Percentiles rank a stretch among this genome's conserved stretches.
phyloP scores from a whole-genome alignment of 2,113 vertebrate genomes.

The Entelurus aequoreus region DNA sequence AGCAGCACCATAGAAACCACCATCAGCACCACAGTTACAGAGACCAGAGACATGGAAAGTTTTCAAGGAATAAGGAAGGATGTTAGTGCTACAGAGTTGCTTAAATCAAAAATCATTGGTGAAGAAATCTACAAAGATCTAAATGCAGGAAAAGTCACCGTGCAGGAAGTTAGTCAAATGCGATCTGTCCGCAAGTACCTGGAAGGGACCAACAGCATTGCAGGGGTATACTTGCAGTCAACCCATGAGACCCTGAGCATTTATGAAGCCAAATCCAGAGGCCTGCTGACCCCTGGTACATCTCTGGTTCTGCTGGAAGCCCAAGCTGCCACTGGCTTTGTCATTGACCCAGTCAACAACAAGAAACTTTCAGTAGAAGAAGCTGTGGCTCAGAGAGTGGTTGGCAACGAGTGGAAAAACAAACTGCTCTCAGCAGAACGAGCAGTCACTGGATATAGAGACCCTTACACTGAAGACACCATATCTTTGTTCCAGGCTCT shows the following conservation, averaged over 20 bases:
- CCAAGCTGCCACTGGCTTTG: slow-evolving; percentile 79
- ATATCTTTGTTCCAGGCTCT: slow-evolving; percentile 54
- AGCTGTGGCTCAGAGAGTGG: slow-evolving; percentile 53
- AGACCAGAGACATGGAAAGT: slow-evolving; percentile 40
- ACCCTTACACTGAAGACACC: slow-evolving; percentile 43
- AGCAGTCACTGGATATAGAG: slow-evolving; percentile 50
- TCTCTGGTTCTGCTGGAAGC: slow-evolving; percentile 82
- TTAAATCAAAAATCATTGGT: slow-evolving; percentile 70
- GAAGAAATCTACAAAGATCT: slow-evolving; percentile 56
- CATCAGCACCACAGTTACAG: slow-evolving; percentile 59
- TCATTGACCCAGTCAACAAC: slow-evolving; percentile 78
- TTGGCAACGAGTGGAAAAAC: slow-evolving; percentile 43
- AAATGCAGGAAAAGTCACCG: slow-evolving; percentile 65
- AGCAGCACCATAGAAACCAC: slow-evolving; percentile 70
- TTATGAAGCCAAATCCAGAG: slow-evolving; percentile 70
- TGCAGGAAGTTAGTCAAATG: slow-evolving; percentile 47
- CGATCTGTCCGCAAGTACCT: slow-evolving; percentile 73
- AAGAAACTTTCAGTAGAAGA: slow-evolving; percentile 75
- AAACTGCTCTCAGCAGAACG: slow-evolving; percentile 51
- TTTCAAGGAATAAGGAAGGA: slow-evolving; percentile 73
- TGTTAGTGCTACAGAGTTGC: slow-evolving; percentile 68
- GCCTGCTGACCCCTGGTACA: slow-evolving; percentile 74
- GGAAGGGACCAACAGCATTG: slow-evolving; percentile 70
- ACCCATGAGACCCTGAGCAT: slow-evolving; percentile 71
- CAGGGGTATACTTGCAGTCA: slow-evolving; percentile 71